Conservation (phyloP, 2,113 vertebrate genomes). For the Amia ocellicauda region DNA sequence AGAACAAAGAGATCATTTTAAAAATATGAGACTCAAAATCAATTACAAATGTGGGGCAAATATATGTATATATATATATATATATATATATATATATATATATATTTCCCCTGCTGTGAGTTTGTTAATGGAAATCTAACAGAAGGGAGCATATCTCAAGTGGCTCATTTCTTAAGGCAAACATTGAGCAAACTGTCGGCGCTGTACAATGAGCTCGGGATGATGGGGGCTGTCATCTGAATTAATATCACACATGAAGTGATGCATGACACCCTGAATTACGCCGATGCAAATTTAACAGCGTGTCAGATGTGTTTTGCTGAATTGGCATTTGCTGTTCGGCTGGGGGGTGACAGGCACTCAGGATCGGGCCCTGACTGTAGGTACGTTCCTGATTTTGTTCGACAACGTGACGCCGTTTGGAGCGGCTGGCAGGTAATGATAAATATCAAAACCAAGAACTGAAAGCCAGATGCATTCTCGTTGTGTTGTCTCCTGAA, state of each 20-base stretch:
- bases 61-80: too few species aligned
- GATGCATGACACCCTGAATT: constrained; percentile 14
- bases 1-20: too few species aligned
- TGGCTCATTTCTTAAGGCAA: constrained; percentile 2
- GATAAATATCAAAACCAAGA: too few species aligned
- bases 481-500: not conserved
- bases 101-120: not conserved
- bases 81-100: too few species aligned
- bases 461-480: constrained; percentile 3
- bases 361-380: constrained; percentile 2
- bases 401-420: constrained; percentile 8
- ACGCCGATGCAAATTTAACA: constrained; percentile 14
- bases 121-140: not conserved
- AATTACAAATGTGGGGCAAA: too few species aligned
- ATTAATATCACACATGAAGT: constrained; percentile 19
- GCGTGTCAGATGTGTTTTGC: constrained; percentile 16
- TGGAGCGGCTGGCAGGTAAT: constrained; percentile 14
- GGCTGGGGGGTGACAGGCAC: constrained; percentile 14
- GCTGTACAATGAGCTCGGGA: constrained; percentile 2
- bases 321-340: constrained; percentile 2
- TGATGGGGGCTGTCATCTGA: constrained; percentile 17
- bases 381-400: constrained; percentile 11
- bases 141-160: not conserved
- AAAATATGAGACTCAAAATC: too few species aligned
- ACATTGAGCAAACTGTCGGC: not conserved